Evolutionary conservation across 2,113 vertebrate genomes (phyloP).

Genomic region (Scortum barcoo): DNA sequence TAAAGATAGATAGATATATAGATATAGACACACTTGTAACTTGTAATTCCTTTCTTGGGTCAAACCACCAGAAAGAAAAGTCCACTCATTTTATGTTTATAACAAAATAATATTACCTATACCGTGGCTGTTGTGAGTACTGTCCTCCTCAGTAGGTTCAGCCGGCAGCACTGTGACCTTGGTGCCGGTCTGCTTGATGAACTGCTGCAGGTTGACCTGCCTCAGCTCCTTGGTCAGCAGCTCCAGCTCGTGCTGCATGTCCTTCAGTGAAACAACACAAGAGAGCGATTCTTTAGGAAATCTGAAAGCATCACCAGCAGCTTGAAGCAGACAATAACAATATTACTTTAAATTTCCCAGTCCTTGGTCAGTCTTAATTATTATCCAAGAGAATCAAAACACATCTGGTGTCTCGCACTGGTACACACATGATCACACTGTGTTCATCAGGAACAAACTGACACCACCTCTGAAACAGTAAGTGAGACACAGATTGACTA

Average conservation of each 20-base stretch:
- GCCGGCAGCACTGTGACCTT: constrained; percentile 97
- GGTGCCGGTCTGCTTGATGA: constrained; percentile 97
- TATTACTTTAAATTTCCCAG: background rate
- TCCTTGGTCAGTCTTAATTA: background rate
- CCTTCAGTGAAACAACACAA: constrained; percentile 81
- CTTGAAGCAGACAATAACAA: background rate
- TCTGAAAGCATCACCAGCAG: background rate
- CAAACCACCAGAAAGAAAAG: background rate
- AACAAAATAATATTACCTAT: constrained; percentile 80
- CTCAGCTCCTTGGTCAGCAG: constrained; percentile 97
- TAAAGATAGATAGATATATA: no score
- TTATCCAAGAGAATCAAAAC: background rate
- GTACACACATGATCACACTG: background rate
- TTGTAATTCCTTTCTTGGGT: background rate
- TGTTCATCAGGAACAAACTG: background rate
- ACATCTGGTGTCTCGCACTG: background rate
- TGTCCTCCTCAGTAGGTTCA: constrained; percentile 89
- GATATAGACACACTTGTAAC: background rate
- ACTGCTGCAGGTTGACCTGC: constrained; percentile 98
- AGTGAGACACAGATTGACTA: background rate
- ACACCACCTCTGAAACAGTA: background rate
- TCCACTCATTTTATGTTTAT: background rate
- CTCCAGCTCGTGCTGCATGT: constrained; percentile 95
- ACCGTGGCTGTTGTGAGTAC: constrained; percentile 73
- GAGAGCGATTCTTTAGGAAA: background rate